Conservation (phyloP, 2,113 vertebrate genomes). For the Cololabis saira region DNA sequence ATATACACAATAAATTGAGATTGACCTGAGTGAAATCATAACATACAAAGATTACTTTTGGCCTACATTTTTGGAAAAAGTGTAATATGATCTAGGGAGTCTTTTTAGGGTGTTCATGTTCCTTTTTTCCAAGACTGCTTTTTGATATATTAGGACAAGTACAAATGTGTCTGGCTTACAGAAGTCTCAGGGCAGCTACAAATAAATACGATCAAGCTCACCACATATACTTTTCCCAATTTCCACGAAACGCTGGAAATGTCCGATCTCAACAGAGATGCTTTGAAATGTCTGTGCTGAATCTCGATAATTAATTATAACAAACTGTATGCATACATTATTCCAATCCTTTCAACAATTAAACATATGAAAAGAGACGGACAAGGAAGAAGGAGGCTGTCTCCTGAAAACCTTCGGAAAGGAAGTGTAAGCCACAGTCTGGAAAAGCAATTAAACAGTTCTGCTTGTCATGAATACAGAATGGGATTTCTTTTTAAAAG, state of each 20-base stretch:
- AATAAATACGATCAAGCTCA: slow-evolving; percentile 73
- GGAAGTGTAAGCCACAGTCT: slow-evolving; percentile 52
- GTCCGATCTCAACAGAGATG: slow-evolving; percentile 61
- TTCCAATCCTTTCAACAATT: slow-evolving; percentile 69
- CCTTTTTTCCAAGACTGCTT: slow-evolving; percentile 67
- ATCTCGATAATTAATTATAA: slow-evolving; percentile 72
- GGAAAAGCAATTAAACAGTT: slow-evolving; percentile 78
- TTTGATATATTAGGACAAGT: slow-evolving; percentile 79
- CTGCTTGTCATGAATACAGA: slow-evolving; percentile 59
- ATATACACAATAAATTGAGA: slow-evolving; percentile 3
- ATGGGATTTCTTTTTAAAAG: slow-evolving; percentile 66
- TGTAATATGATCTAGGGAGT: slow-evolving; percentile 63
- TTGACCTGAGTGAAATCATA: slow-evolving; percentile 38
- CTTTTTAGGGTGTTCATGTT: slow-evolving; percentile 42
- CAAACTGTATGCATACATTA: slow-evolving; percentile 70
- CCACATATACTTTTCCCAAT: slow-evolving; percentile 43
- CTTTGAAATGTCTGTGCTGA: slow-evolving; percentile 61
- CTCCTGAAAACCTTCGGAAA: slow-evolving; percentile 57
- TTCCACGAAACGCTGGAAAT: slow-evolving; percentile 76
- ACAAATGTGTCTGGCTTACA: slow-evolving; percentile 76
- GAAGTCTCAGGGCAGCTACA: slow-evolving; percentile 76
- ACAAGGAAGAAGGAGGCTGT: slow-evolving; percentile 57
- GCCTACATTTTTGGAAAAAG: slow-evolving; percentile 58
- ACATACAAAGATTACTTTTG: slow-evolving; percentile 39
- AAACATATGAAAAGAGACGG: slow-evolving; percentile 47